These are phyloP conservation scores for Papilio aristodemus DNA, from an alignment of 1,140 invertebrate species.

Conservation along the genomic window DNA sequence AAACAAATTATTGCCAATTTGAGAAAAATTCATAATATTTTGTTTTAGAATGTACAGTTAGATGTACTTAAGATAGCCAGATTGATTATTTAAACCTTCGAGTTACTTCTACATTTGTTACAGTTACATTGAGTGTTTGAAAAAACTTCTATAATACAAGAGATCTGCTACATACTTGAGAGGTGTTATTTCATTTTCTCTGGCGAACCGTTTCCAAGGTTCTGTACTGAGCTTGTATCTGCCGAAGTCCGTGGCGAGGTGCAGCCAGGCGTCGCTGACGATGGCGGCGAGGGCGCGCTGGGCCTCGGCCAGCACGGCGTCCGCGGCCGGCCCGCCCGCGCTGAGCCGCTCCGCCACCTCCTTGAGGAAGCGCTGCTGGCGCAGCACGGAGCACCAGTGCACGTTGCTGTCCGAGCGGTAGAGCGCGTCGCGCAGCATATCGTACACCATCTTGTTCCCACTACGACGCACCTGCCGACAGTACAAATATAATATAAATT, in stretches of 20 bases:
- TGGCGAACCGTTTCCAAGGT: conserved; percentile 81
- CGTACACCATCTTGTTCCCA: conserved; percentile 69
- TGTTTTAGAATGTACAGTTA: no score
- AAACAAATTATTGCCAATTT: no score
- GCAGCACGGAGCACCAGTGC: conserved; percentile 84
- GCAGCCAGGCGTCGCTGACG: conserved; percentile 83
- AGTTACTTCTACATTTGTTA: no score
- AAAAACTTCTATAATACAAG: no score
- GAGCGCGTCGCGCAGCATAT: conserved; percentile 60
- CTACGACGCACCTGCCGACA: conserved; percentile 60
- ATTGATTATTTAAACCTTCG: no score
- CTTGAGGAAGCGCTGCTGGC: conserved; percentile 89
- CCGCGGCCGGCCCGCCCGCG: conserved; percentile 77
- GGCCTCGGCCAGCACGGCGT: conserved; percentile 83
- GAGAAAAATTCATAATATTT: no score
- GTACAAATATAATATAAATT: not conserved
- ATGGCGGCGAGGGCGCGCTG: conserved; percentile 83
- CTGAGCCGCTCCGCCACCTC: conserved; percentile 82
- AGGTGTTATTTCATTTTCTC: conserved; percentile 51
- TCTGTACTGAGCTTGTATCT: conserved; percentile 75
- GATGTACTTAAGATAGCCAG: no score
- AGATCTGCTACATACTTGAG: conserved; percentile 45
- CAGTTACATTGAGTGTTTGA: no score
- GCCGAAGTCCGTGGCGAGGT: conserved; percentile 87
- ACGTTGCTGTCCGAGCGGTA: conserved; percentile 86